Conservation (phyloP, 2,797 vertebrate genomes). For the Babyrousa celebensis region DNA sequence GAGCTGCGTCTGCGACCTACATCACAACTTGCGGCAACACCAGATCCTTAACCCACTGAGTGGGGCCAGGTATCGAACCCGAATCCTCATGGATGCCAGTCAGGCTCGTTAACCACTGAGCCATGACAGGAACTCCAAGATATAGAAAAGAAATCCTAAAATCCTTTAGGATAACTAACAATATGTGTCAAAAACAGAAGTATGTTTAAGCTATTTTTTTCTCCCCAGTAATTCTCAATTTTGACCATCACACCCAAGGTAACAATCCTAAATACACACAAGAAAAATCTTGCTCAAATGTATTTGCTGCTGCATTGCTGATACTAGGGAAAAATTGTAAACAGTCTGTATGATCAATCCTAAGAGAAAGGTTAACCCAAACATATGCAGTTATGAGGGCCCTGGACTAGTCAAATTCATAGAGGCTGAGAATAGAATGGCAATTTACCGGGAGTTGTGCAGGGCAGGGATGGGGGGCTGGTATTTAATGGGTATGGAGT, state of each 20-base stretch:
- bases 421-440: not conserved
- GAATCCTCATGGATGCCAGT: no score
- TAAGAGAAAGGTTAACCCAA: not conserved
- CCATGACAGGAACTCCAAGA: not conserved
- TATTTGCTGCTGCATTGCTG: not conserved
- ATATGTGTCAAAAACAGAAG: not conserved
- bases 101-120: no score
- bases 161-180: conserved; percentile 3
- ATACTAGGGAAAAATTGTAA: not conserved
- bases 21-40: no score
- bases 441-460: rapidly evolving
- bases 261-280: not conserved
- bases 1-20: no score
- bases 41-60: no score
- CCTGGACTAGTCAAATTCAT: not conserved
- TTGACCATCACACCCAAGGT: not conserved
- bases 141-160: not conserved
- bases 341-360: not conserved
- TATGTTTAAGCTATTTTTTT: not conserved
- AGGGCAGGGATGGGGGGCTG: no score
- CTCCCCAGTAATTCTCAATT: not conserved
- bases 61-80: no score
- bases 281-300: not conserved
- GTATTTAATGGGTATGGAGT: not conserved
- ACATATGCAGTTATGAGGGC: not conserved